Percentiles rank a stretch among this genome's conserved stretches.
Evolutionary conservation across 2,888 invertebrate genomes (phyloP).

Genomic region (Aphidoletes aphidimyza): DNA sequence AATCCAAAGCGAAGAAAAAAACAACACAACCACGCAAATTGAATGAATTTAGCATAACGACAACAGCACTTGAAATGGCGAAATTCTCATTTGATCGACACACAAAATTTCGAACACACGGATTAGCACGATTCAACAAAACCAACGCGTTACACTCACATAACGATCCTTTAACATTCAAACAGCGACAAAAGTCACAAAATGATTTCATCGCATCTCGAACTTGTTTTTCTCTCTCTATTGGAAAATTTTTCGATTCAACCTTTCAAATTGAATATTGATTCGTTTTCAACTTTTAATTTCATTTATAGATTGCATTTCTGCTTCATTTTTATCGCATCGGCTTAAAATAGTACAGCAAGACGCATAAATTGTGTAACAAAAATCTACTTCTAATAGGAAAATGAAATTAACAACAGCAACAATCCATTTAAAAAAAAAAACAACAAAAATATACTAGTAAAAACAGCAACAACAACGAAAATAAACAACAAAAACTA

Average conservation of each 20-base stretch:
- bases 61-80: neutral
- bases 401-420: constrained; percentile 6
- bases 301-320: neutral
- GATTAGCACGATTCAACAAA: neutral
- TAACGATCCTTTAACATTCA: neutral
- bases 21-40: constrained; percentile 20
- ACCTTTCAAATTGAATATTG: too few relatives aligned
- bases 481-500: too few relatives aligned
- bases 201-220: neutral
- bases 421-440: constrained; percentile 15
- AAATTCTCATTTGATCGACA: neutral
- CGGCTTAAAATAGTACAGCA: constrained; percentile 22
- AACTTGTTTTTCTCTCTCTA: too few relatives aligned
- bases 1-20: neutral
- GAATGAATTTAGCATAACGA: too few relatives aligned
- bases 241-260: neutral
- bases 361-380: neutral
- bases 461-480: too few relatives aligned
- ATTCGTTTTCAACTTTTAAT: neutral
- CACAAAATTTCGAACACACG: constrained; percentile 4
- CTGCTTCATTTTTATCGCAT: constrained; percentile 42
- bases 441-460: too few relatives aligned
- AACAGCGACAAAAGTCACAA: neutral
- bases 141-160: constrained; percentile 18
- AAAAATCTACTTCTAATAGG: constrained; percentile 51